Percentiles rank a stretch among this genome's conserved stretches.
phyloP scores from a whole-genome alignment of 2,888 invertebrate genomes.

The Habrosyne pyritoides region DNA sequence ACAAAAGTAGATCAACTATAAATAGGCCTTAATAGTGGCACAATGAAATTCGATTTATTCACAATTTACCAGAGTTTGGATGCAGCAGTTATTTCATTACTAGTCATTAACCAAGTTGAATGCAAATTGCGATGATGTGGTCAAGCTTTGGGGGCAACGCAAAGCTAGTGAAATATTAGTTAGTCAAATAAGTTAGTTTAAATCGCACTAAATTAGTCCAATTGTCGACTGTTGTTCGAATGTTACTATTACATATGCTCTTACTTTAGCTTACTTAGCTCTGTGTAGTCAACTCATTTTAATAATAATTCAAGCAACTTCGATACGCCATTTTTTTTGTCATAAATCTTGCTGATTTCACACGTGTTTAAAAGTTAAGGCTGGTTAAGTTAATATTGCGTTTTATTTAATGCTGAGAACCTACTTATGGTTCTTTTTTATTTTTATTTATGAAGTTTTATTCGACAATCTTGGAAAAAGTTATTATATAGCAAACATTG shows the following conservation, averaged over 20 bases:
- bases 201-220: neutral
- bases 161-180: conserved; percentile 8
- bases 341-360: too few species aligned
- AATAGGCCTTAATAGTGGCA: conserved; percentile 28
- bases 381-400: too few species aligned
- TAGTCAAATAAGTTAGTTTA: conserved; percentile 1
- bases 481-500: too few species aligned
- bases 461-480: too few species aligned
- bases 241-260: neutral
- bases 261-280: too few species aligned
- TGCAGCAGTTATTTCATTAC: conserved; percentile 35
- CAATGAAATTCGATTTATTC: conserved; percentile 37
- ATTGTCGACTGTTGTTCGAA: neutral
- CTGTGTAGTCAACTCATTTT: too few species aligned
- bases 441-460: too few species aligned
- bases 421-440: too few species aligned
- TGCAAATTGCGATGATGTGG: conserved; percentile 22
- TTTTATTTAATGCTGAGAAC: too few species aligned
- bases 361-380: too few species aligned
- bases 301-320: too few species aligned
- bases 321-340: too few species aligned
- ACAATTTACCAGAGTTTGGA: conserved; percentile 26
- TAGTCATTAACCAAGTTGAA: conserved; percentile 28
- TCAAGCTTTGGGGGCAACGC: neutral
- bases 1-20: conserved; percentile 32